Base-by-base conservation (phyloP, 2,888 invertebrate genomes). In the Petrolisthes cinctipes region DNA sequence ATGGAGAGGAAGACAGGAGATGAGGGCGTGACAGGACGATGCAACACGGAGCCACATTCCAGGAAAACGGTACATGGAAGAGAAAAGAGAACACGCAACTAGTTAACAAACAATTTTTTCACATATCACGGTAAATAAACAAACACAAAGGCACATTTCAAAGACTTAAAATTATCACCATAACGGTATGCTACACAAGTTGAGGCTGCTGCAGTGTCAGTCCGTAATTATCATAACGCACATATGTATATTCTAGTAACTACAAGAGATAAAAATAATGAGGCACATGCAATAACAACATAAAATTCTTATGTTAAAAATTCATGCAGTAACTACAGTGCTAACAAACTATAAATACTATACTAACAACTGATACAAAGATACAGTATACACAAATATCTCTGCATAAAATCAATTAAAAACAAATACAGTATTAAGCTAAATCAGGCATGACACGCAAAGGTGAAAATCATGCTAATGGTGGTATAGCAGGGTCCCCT, bases 21-120 rank as follows among this genome's bases (percentile, higher is more conserved):
- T 73, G 71, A 71, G 54, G 81, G 85, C 11, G 81, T 68, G 51
- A 86, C 68, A 82, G 83, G 83, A 87, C 87, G 87, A 87, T 87
- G 87, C 87, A 87, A 87, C 87, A 87, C 71, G 87, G 87, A 87
- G 83, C 83, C 87, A 87, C 86, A 87, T 87, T 87, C 87, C 87
- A 73, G 83, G 87, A 87, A 83, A 83, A 87, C 87, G 83, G 87
- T 87, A 87, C 87, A 87, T 87, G 87, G 87, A 87, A 87, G 73
- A 85, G 80, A 84, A 87, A 86, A 86, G 71, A 87, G 80, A 87
- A 87, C 80, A 87, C 56, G 51, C 61, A 71, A 87, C 83, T 80
- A 66, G 82, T 83, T 86, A 86, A 71, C 71, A 20, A 7, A 71
- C n/a, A 71, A n/a, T 20, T n/a, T 14, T 71, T 20, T 7, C 71